Conservation (phyloP, 2,888 invertebrate genomes). For the Lasius platythorax region DNA sequence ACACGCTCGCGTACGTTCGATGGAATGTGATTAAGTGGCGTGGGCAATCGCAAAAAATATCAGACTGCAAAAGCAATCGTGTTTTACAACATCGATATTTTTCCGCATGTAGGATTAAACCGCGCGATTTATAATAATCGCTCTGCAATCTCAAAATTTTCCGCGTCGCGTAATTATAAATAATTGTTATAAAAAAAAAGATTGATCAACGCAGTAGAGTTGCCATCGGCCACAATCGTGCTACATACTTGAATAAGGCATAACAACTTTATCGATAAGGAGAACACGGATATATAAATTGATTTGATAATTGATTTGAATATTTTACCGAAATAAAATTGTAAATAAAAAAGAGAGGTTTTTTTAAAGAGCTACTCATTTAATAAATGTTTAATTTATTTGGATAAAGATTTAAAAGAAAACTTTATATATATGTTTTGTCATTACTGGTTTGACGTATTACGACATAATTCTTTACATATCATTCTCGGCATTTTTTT, state of each 20-base stretch:
- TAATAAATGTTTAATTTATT: background rate
- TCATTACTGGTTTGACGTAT: background rate
- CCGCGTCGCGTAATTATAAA: background rate
- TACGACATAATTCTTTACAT: background rate
- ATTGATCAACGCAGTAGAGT: background rate
- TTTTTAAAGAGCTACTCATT: background rate
- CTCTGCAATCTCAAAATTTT: background rate
- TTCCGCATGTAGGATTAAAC: background rate
- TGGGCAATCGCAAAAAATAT: conserved; percentile 16
- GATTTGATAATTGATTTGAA: background rate
- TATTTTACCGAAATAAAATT: background rate
- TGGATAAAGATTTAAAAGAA: background rate
- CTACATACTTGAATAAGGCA: background rate
- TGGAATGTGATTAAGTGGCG: conserved; percentile 49
- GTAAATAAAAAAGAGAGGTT: background rate
- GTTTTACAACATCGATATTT: background rate
- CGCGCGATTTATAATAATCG: background rate
- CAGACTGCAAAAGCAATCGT: background rate
- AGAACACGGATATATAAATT: background rate
- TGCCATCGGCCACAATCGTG: background rate
- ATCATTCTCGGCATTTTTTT: background rate
- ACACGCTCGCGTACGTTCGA: conserved; percentile 13
- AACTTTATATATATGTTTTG: background rate
- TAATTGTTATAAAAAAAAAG: background rate
- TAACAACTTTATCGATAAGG: background rate